Evolutionary conservation across 2,888 invertebrate genomes (phyloP).

Genomic region (Archaeoteleia sp.): DNA sequence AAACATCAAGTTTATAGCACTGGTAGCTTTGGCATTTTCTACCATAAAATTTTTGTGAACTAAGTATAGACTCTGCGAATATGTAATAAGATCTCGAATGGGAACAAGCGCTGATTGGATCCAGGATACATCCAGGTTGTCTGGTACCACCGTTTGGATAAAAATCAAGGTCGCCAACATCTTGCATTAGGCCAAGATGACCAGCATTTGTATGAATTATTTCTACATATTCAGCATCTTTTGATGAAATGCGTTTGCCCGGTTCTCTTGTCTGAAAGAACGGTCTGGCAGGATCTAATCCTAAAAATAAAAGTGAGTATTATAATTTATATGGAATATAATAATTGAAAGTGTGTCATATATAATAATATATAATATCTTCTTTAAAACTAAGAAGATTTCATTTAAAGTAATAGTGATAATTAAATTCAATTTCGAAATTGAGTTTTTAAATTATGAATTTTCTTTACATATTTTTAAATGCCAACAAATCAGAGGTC

Average conservation of each 20-base stretch:
- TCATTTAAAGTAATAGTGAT: too few relatives aligned
- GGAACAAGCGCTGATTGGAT: conserved; percentile 35
- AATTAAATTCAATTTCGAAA: background rate
- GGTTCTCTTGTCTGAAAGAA: conserved; percentile 36
- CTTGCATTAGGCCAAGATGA: conserved; percentile 33
- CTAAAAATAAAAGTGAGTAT: conserved; percentile 35
- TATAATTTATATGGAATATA: too few relatives aligned
- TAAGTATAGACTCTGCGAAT: conserved; percentile 53
- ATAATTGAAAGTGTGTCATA: too few relatives aligned
- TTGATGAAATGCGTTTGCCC: conserved; percentile 32
- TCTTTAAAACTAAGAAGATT: too few relatives aligned
- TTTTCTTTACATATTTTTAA: too few relatives aligned
- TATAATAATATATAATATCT: too few relatives aligned
- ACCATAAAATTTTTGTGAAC: conserved; percentile 42
- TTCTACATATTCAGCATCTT: conserved; percentile 52
- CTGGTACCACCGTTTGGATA: conserved; percentile 54
- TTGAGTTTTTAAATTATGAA: too few relatives aligned
- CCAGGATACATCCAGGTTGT: conserved; percentile 50
- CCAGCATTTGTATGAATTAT: conserved; percentile 57
- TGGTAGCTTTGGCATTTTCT: conserved; percentile 44
- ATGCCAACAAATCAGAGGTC: too few relatives aligned
- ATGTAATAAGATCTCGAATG: conserved; percentile 53
- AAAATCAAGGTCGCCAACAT: conserved; percentile 54
- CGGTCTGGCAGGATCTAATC: conserved; percentile 58
- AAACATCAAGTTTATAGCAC: conserved; percentile 21